Conservation (phyloP, 1,140 invertebrate species). For the Rhyacophila brunnea region DNA sequence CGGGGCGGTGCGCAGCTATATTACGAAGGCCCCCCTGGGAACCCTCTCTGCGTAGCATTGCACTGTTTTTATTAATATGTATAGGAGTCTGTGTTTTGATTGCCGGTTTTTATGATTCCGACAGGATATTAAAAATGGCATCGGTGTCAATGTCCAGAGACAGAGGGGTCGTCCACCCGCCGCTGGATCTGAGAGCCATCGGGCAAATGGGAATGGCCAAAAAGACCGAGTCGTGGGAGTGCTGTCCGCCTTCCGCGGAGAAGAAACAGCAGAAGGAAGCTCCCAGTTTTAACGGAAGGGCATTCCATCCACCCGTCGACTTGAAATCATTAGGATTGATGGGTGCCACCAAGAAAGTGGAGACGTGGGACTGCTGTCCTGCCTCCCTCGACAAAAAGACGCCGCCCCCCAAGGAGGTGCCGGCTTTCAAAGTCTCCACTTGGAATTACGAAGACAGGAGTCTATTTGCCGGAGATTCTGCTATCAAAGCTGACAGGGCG, state of each 20-base stretch:
- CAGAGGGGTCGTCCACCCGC: slow-evolving; percentile 21
- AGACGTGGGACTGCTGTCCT: slow-evolving; percentile 27
- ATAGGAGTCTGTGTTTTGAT: slow-evolving; percentile 33
- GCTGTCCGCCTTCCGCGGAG: slow-evolving; percentile 12
- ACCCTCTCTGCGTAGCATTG: slow-evolving; percentile 59
- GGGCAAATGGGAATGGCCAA: slow-evolving; percentile 27
- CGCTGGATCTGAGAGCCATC: slow-evolving; percentile 28
- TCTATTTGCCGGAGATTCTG: slow-evolving; percentile 13
- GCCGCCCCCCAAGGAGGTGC: not conserved
- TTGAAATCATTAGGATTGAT: slow-evolving; percentile 26
- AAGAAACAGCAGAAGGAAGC: slow-evolving; percentile 22
- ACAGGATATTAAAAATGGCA: slow-evolving; percentile 29
- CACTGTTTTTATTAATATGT: slow-evolving; percentile 37
- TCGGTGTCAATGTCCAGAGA: slow-evolving; percentile 20
- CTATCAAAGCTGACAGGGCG: slow-evolving; percentile 11
- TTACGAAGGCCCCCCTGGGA: slow-evolving; percentile 82
- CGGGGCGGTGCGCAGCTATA: slow-evolving; percentile 71
- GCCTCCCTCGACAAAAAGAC: slow-evolving; percentile 15
- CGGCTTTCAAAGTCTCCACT: slow-evolving; percentile 20
- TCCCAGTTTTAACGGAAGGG: slow-evolving; percentile 17
- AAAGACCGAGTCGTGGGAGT: slow-evolving; percentile 26
- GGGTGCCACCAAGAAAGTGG: slow-evolving; percentile 26
- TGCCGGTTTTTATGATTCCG: slow-evolving; percentile 32
- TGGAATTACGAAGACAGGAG: slow-evolving; percentile 26
- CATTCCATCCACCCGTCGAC: slow-evolving; percentile 27